Base-by-base conservation (phyloP, 2,113 vertebrate species). In the Eulemur macaco region DNA sequence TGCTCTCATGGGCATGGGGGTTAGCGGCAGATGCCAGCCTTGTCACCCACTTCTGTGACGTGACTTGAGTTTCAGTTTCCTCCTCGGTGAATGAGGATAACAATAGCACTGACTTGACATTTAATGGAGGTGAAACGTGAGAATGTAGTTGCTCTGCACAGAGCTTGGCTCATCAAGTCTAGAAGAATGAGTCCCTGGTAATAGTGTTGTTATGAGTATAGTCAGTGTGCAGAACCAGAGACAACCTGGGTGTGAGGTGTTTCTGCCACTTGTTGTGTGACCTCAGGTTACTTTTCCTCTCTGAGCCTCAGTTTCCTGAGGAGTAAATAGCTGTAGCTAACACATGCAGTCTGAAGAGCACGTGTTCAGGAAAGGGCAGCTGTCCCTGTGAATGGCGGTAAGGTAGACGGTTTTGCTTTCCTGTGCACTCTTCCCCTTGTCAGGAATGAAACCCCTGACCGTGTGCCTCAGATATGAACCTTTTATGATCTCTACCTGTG, bases 181-280 rank as follows among this genome's bases (percentile, higher is more conserved):
- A 12, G 21, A 86, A 21, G 27, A 18, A 3, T 0, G 21, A 74
- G 63, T 42, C 1, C 0, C 0, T 42, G 21, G 60, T 25, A 63
- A 11, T 1, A 0, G 37, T 9, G 1, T 0, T 42, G 17, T 8
- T 20, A 4, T 80, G 20, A 31, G 9, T 20, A 13, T 6, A 21
- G 66, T 39, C 7, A 5, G 29, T 1, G 5, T 1, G 2, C 68
- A 34, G 52, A 37, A 27, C 64, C 42, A 0, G 63, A 25, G 23
- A 25, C 18, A 0, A 4, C 45, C n/a, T 39, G 39, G 4, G n/a
- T 25, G 5, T 31, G 50, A 37, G 52, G 6, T 23, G 47, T 52
- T 52, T 74, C 80, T 73, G n/a, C 39, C 4, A 0, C 12, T 66
- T 83, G 14, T 21, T 54, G 6, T 1, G 10, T 50, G 27, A 34